These are phyloP conservation scores for Macrosoma leucophasiata DNA, from an alignment of 2,888 invertebrate genomes.

Conservation along the genomic window DNA sequence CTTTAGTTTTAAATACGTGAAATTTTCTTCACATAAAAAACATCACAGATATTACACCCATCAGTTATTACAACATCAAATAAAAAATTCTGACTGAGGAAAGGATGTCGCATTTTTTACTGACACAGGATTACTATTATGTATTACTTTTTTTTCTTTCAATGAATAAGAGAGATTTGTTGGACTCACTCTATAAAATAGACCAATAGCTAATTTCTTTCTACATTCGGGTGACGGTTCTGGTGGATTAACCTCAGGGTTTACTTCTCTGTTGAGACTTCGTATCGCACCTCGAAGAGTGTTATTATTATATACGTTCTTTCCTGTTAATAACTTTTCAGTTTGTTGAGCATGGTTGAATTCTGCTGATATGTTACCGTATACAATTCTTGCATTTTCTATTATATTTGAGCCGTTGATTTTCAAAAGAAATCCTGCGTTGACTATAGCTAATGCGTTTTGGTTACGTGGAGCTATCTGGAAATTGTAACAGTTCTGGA, in stretches of 20 bases:
- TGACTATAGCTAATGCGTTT: slow-evolving; percentile 85
- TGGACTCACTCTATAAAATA: slow-evolving; percentile 86
- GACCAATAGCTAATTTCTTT: slow-evolving; percentile 80
- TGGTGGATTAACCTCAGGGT: slow-evolving; percentile 77
- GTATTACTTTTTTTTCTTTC: too few relatives aligned
- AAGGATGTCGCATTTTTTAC: too few relatives aligned
- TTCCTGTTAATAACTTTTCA: slow-evolving; percentile 70
- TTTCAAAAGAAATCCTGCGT: slow-evolving; percentile 82
- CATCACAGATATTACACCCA: too few relatives aligned
- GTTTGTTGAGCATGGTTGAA: slow-evolving; percentile 76
- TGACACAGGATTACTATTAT: too few relatives aligned
- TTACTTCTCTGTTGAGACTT: slow-evolving; percentile 74
- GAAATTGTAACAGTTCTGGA: slow-evolving; percentile 20
- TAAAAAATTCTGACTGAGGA: too few relatives aligned
- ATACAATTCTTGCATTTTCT: slow-evolving; percentile 74
- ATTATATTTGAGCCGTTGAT: slow-evolving; percentile 39
- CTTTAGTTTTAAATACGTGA: too few relatives aligned
- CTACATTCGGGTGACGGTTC: slow-evolving; percentile 81
- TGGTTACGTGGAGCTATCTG: slow-evolving; percentile 85
- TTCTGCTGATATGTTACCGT: slow-evolving; percentile 78
- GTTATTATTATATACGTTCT: slow-evolving; percentile 47
- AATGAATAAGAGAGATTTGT: too few relatives aligned
- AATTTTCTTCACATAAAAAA: too few relatives aligned
- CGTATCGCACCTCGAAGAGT: slow-evolving; percentile 68
- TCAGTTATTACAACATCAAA: too few relatives aligned